A percentile compares a stretch with the other conserved stretches of the same genome.
phyloP scores from a whole-genome alignment of 2,113 vertebrate genomes.

The Myotis davidii region DNA sequence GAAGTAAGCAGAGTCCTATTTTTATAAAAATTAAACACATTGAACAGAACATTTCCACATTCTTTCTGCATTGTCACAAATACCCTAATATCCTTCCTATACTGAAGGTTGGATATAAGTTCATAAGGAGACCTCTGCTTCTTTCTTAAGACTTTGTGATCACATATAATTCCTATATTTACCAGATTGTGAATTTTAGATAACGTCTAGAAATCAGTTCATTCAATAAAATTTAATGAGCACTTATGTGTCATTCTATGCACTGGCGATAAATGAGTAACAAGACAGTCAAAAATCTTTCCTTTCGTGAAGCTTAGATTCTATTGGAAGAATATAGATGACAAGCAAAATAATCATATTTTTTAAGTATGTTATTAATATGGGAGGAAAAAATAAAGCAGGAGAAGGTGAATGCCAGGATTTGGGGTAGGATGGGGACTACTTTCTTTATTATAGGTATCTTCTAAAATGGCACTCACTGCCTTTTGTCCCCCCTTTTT shows the following conservation, averaged over 20 bases:
- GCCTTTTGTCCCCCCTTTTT: neutral
- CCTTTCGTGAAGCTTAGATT: neutral
- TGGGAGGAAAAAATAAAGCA: neutral
- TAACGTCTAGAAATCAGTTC: neutral
- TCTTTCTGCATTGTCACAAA: neutral
- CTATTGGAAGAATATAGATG: neutral
- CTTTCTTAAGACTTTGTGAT: neutral
- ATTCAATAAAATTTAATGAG: neutral
- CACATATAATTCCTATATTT: neutral
- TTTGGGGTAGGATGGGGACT: neutral
- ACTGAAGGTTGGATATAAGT: neutral
- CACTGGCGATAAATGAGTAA: slow-evolving; percentile 3
- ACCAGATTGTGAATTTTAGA: slow-evolving; percentile 7
- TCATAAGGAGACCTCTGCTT: neutral
- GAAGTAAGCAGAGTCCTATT: slow-evolving; percentile 16
- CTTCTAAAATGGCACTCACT: neutral
- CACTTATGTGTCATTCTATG: neutral
- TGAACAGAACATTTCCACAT: neutral
- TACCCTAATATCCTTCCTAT: neutral
- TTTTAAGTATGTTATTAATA: neutral
- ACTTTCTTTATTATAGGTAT: neutral
- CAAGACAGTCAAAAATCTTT: neutral
- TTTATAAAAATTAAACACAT: neutral
- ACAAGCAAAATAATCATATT: neutral
- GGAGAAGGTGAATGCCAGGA: neutral